phyloP scores from a whole-genome alignment of 2,888 invertebrate genomes.

The Drosophila kokeensis region DNA sequence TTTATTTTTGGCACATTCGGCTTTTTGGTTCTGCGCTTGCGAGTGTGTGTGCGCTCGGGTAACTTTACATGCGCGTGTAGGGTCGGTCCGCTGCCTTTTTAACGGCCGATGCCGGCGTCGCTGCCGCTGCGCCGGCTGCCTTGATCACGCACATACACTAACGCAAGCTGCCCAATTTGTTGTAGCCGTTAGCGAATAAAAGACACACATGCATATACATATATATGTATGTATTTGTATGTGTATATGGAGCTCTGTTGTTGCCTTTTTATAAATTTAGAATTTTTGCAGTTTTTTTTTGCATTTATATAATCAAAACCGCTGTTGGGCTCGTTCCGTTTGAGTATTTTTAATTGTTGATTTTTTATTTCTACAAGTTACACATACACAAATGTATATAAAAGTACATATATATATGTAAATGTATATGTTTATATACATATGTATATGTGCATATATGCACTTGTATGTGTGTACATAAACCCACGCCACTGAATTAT shows the following conservation, averaged over 20 bases:
- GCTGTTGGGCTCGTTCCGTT: conserved; percentile 63
- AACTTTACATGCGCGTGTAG: conserved; percentile 79
- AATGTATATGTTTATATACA: not conserved
- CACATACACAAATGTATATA: conserved; percentile 12
- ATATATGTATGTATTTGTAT: conserved; percentile 8
- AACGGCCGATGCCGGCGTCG: conserved; percentile 64
- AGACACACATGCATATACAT: conserved; percentile 40
- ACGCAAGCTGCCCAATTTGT: conserved; percentile 74
- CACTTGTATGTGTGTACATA: not conserved
- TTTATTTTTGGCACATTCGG: conserved; percentile 81
- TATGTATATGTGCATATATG: not conserved
- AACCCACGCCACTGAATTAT: not conserved
- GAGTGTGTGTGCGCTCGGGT: conserved; percentile 51
- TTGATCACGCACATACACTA: conserved; percentile 61
- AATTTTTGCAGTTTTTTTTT: conserved; percentile 73
- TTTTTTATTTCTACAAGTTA: conserved; percentile 39
- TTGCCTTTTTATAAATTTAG: conserved; percentile 79
- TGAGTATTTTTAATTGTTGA: conserved; percentile 59
- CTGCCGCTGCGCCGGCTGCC: conserved; percentile 60
- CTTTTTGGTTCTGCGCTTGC: conserved; percentile 47
- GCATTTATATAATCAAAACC: conserved; percentile 74
- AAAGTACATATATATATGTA: not conserved
- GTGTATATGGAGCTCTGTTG: conserved; percentile 65
- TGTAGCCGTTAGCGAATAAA: conserved; percentile 73
- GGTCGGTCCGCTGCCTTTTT: conserved; percentile 79